These are phyloP conservation scores for Drosophila falleni DNA, from an alignment of 2,888 invertebrate species.

Conservation along the genomic window DNA sequence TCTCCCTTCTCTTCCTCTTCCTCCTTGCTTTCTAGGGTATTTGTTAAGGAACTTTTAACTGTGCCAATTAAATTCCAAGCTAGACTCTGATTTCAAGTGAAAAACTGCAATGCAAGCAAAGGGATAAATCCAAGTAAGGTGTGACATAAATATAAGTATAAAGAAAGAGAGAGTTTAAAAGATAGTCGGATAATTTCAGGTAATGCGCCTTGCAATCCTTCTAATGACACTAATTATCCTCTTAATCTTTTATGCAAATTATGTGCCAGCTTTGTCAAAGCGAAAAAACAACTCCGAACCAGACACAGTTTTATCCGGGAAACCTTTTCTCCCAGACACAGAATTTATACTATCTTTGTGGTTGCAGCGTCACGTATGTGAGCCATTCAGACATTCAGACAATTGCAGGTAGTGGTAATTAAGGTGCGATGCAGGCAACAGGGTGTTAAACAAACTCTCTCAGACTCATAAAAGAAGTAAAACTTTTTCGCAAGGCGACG, in stretches of 20 bases:
- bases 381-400: slow-evolving; percentile 66
- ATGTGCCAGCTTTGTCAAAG: slow-evolving; percentile 52
- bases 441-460: neutral
- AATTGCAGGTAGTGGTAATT: slow-evolving; percentile 70
- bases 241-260: slow-evolving; percentile 76
- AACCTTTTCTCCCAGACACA: neutral
- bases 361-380: slow-evolving; percentile 63
- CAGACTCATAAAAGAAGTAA: slow-evolving; percentile 34
- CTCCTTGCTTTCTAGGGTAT: too few relatives aligned
- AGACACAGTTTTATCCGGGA: neutral
- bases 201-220: slow-evolving; percentile 50
- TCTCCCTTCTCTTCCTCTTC: too few relatives aligned
- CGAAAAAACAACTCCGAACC: slow-evolving; percentile 9
- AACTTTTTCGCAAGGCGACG: slow-evolving; percentile 58
- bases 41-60: slow-evolving; percentile 38
- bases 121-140: slow-evolving; percentile 6
- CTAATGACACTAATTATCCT: slow-evolving; percentile 78
- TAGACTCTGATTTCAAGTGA: slow-evolving; percentile 41
- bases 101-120: slow-evolving; percentile 21
- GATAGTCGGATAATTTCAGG: slow-evolving; percentile 12
- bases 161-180: neutral
- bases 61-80: slow-evolving; percentile 64
- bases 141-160: slow-evolving; percentile 6
- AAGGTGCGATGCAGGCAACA: slow-evolving; percentile 26
- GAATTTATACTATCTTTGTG: slow-evolving; percentile 37